These are phyloP conservation scores for Xestia c-nigrum DNA, from an alignment of 2,888 invertebrate species.

Conservation along the genomic window DNA sequence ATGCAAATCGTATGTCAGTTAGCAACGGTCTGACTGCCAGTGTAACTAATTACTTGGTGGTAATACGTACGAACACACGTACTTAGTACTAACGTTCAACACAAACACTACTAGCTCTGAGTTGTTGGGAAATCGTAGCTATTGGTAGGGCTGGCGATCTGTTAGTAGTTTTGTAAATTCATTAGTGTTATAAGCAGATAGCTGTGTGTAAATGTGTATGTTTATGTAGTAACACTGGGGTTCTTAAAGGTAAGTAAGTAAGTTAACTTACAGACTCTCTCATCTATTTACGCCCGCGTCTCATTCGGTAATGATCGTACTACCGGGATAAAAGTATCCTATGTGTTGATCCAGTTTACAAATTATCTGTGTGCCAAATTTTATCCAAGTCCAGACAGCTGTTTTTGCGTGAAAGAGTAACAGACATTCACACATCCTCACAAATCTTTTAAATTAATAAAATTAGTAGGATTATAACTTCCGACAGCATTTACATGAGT, in stretches of 20 bases:
- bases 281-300: neutral
- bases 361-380: no score
- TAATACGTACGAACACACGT: constrained; percentile 35
- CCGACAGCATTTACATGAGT: no score
- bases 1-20: constrained; percentile 41
- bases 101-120: constrained; percentile 67
- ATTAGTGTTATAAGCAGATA: neutral
- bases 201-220: neutral
- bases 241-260: neutral
- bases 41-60: constrained; percentile 68
- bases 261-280: neutral
- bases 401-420: no score
- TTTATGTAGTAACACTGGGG: neutral
- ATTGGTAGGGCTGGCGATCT: constrained; percentile 65
- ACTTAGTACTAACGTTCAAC: constrained; percentile 68
- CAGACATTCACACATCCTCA: no score
- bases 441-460: no score
- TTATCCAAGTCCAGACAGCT: no score
- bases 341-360: no score
- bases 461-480: no score
- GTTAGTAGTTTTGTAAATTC: neutral
- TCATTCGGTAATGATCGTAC: no score
- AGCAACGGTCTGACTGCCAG: constrained; percentile 47
- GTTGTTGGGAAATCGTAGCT: constrained; percentile 70
- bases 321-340: no score